These are phyloP conservation scores for Mungos mungo DNA, from an alignment of 2,113 vertebrate genomes.

Conservation along the genomic window DNA sequence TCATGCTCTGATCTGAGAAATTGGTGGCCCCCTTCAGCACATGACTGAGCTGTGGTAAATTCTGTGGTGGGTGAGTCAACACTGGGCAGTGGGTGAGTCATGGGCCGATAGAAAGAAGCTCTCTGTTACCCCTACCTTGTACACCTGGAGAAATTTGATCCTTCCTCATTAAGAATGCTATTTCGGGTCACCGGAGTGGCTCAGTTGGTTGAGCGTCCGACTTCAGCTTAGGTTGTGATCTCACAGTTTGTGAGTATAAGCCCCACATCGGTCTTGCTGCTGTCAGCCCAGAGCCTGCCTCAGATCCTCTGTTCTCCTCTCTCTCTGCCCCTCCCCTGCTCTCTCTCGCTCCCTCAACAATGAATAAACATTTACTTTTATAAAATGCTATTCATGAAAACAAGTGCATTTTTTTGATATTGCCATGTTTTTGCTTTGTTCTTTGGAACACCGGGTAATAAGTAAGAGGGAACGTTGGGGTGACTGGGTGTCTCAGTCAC, in stretches of 20 bases:
- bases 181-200: background rate
- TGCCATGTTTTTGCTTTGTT: background rate
- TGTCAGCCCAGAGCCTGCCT: too few relatives aligned
- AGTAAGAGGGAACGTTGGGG: background rate
- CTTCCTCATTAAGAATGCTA: background rate
- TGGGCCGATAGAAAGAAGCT: background rate
- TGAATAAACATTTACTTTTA: too few relatives aligned
- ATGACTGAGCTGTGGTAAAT: background rate
- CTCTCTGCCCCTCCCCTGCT: too few relatives aligned
- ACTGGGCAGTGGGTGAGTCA: too few relatives aligned
- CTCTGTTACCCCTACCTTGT: background rate
- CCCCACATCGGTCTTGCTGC: too few relatives aligned
- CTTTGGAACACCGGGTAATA: background rate
- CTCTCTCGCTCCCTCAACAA: too few relatives aligned
- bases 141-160: background rate
- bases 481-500: too few relatives aligned
- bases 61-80: background rate
- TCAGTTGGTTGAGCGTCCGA: too few relatives aligned
- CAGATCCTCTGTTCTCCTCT: too few relatives aligned
- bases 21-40: background rate
- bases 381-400: background rate
- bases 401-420: constrained; percentile 21
- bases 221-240: too few relatives aligned
- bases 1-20: background rate
- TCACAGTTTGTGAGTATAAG: too few relatives aligned